Percentiles rank a stretch among this genome's conserved stretches.
phyloP scores from a whole-genome alignment of 2,888 invertebrate genomes.

The Nipponacmea schrenckii region DNA sequence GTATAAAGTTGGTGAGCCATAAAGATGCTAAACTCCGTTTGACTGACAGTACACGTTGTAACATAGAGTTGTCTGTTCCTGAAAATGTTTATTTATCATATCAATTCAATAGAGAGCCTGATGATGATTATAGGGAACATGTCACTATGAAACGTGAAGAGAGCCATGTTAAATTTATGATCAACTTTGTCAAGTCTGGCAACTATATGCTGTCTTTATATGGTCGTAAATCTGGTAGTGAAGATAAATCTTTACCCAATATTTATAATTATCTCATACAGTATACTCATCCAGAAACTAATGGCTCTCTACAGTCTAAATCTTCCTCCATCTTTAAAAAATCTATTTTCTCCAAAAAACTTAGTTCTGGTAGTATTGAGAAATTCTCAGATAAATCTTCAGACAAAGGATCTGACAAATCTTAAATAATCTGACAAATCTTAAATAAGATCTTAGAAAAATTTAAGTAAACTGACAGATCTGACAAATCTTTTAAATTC shows the following conservation, averaged over 20 bases:
- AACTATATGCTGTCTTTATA: slow-evolving; percentile 64
- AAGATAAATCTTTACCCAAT: slow-evolving; percentile 55
- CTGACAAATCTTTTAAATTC: too few relatives aligned
- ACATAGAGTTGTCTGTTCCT: slow-evolving; percentile 56
- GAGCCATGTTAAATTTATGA: slow-evolving; percentile 38
- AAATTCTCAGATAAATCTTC: slow-evolving; percentile 26
- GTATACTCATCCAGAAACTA: slow-evolving; percentile 29
- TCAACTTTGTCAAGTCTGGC: slow-evolving; percentile 55
- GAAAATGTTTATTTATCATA: slow-evolving; percentile 52
- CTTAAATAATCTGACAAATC: slow-evolving; percentile 27
- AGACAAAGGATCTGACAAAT: slow-evolving; percentile 18
- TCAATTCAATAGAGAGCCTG: slow-evolving; percentile 63
- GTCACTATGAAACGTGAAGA: slow-evolving; percentile 48
- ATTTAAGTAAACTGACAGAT: too few relatives aligned
- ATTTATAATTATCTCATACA: slow-evolving; percentile 63
- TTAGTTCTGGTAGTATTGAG: slow-evolving; percentile 37
- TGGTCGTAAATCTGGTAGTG: slow-evolving; percentile 54
- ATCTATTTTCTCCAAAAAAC: slow-evolving; percentile 38
- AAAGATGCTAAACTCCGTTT: slow-evolving; percentile 59
- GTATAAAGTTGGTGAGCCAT: slow-evolving; percentile 55
- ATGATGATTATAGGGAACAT: slow-evolving; percentile 62
- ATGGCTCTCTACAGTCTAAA: slow-evolving; percentile 13
- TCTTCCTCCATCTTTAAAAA: slow-evolving; percentile 39
- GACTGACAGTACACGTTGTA: slow-evolving; percentile 41
- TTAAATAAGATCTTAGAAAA: slow-evolving; percentile 26